Evolutionary conservation across 2,113 vertebrate genomes (phyloP).

Genomic region (Ameiurus melas): DNA sequence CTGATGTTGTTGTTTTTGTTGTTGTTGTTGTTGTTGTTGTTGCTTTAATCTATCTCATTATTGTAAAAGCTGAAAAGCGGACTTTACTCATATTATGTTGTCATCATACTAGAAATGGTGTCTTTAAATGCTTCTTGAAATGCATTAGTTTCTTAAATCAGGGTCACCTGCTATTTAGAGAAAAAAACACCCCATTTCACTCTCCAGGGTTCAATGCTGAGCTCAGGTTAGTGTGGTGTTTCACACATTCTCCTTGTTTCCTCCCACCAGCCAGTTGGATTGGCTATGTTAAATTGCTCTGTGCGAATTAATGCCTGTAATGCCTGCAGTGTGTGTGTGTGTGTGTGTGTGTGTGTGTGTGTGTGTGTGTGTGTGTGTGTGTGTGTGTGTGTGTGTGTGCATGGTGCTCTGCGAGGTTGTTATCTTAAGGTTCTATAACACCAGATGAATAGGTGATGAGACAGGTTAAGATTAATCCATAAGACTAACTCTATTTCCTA

Average conservation of each 20-base stretch:
- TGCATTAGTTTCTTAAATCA: neutral
- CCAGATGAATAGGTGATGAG: neutral
- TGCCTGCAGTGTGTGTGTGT: no score
- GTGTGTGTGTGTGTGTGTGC: neutral
- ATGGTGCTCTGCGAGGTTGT: neutral
- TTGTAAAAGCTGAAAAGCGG: neutral
- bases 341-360: no score
- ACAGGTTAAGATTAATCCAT: neutral
- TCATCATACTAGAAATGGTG: neutral
- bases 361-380: neutral
- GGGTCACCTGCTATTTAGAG: neutral
- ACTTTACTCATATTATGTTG: neutral
- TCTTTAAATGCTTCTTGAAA: neutral
- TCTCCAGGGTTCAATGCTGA: neutral
- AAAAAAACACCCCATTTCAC: neutral
- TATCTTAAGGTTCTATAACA: neutral
- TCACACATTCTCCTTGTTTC: neutral
- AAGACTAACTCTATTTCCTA: neutral
- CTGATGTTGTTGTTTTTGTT: no score
- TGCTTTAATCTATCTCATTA: neutral
- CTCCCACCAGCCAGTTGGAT: no score
- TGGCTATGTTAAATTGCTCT: no score
- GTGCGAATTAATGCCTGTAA: no score
- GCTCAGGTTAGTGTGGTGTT: neutral
- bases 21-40: no score